A percentile compares a stretch with the other conserved stretches of the same genome.
Evolutionary conservation across 53 echinoderm and acorn worm genomes (phyloP).

Genomic region (Antedon mediterranea): DNA sequence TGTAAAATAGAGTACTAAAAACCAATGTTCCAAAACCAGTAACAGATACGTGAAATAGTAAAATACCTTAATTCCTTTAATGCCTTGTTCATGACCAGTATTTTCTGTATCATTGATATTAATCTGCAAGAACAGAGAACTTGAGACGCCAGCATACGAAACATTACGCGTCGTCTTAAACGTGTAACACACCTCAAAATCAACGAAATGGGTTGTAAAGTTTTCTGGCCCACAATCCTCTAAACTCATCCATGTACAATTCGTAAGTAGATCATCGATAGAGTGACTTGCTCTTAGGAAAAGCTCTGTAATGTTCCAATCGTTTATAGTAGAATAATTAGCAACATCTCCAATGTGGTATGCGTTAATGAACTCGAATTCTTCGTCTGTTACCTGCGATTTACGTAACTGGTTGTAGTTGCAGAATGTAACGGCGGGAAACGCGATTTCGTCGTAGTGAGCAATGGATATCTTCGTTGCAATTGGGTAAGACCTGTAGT

Average conservation of each 20-base stretch:
- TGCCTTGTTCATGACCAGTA: slow-evolving; percentile 12
- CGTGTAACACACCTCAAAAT: slow-evolving; percentile 43
- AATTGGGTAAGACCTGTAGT: too few species aligned
- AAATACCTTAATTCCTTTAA: slow-evolving; percentile 31
- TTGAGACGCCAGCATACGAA: slow-evolving; percentile 1
- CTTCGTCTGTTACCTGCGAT: too few species aligned
- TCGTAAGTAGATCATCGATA: slow-evolving; percentile 20
- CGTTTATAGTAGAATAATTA: too few species aligned
- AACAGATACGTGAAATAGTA: too few species aligned
- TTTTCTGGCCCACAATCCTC: slow-evolving; percentile 13
- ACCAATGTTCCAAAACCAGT: too few species aligned
- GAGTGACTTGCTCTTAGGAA: slow-evolving; percentile 13
- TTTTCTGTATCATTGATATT: slow-evolving; percentile 28
- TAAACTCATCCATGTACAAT: slow-evolving; percentile 20
- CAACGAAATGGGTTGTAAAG: slow-evolving; percentile 22
- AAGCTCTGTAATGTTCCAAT: neutral
- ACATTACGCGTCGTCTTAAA: slow-evolving; percentile 18
- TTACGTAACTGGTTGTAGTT: too few species aligned
- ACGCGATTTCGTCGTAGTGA: too few species aligned
- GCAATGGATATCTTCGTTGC: too few species aligned
- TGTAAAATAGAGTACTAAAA: too few species aligned
- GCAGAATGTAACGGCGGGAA: too few species aligned
- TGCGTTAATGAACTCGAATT: too few species aligned
- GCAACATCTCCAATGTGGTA: too few species aligned
- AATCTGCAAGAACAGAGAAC: slow-evolving; percentile 15